Percentiles rank a stretch among this genome's conserved stretches.
These are phyloP conservation scores for Caradrina clavipalpis DNA, from an alignment of 2,888 invertebrate genomes.

Conservation along the genomic window DNA sequence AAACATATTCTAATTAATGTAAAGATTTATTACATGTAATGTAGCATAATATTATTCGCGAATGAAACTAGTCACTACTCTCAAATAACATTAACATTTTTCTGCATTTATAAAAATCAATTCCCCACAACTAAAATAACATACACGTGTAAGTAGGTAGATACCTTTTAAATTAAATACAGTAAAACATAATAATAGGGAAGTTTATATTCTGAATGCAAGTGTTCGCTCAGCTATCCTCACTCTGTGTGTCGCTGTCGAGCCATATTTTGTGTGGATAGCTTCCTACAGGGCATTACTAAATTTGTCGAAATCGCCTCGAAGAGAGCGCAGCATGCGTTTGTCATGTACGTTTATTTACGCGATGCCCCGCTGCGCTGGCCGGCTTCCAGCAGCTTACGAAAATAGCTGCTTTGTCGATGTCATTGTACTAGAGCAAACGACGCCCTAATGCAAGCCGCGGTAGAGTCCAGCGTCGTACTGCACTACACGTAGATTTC, in stretches of 20 bases:
- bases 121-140: slow-evolving; percentile 8
- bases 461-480: slow-evolving; percentile 63
- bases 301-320: slow-evolving; percentile 79
- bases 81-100: slow-evolving; percentile 48
- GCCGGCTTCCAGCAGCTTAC: slow-evolving; percentile 85
- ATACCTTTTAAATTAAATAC: background rate
- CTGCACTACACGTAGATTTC: slow-evolving; percentile 53
- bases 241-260: slow-evolving; percentile 12
- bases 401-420: slow-evolving; percentile 87
- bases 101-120: slow-evolving; percentile 28
- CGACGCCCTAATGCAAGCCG: slow-evolving; percentile 73
- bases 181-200: background rate
- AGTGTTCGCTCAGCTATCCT: slow-evolving; percentile 18
- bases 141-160: background rate
- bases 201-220: slow-evolving; percentile 19
- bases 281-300: slow-evolving; percentile 75
- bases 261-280: slow-evolving; percentile 67
- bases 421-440: slow-evolving; percentile 88
- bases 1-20: slow-evolving; percentile 47
- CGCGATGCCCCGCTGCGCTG: slow-evolving; percentile 82
- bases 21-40: slow-evolving; percentile 37
- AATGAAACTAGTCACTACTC: slow-evolving; percentile 37
- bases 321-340: slow-evolving; percentile 76
- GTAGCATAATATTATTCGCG: slow-evolving; percentile 27
- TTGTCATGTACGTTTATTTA: slow-evolving; percentile 87